Conservation (phyloP, 1,140 invertebrate genomes). For the Pentalonia nigronervosa region DNA sequence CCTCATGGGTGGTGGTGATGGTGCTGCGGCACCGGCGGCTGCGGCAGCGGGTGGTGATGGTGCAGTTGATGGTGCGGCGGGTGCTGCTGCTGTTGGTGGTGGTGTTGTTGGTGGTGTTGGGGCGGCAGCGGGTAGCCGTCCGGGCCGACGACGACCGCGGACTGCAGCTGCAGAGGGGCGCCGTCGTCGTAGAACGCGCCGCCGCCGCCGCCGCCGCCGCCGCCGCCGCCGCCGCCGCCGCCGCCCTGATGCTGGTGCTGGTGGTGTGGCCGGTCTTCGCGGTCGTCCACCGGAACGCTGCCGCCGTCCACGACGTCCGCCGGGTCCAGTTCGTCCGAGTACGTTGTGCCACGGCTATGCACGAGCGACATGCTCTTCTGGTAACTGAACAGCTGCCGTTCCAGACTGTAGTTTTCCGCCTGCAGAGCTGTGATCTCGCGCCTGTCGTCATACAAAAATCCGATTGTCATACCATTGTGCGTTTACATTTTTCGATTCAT, state of each 20-base stretch:
- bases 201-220: neutral
- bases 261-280: neutral
- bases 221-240: neutral
- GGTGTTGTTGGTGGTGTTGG: slow-evolving; percentile 7
- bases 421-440: slow-evolving; percentile 83
- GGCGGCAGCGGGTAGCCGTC: neutral
- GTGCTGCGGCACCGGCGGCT: neutral
- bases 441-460: slow-evolving; percentile 66
- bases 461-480: neutral
- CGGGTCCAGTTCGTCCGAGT: slow-evolving; percentile 66
- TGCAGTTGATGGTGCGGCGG: neutral
- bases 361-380: slow-evolving; percentile 84
- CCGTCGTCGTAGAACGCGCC: slow-evolving; percentile 16
- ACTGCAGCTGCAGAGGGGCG: neutral
- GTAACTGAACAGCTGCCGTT: slow-evolving; percentile 86
- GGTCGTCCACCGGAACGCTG: slow-evolving; percentile 46
- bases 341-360: slow-evolving; percentile 68
- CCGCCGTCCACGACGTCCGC: slow-evolving; percentile 62
- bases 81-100: neutral
- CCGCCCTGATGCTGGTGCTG: neutral
- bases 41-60: slow-evolving; percentile 6
- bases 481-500: neutral
- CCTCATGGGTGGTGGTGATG: slow-evolving; percentile 48
- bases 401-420: slow-evolving; percentile 85
- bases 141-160: neutral